Evolutionary conservation across 2,797 vertebrate genomes (phyloP).

Genomic region (Rhabdophis nuchalis): DNA sequence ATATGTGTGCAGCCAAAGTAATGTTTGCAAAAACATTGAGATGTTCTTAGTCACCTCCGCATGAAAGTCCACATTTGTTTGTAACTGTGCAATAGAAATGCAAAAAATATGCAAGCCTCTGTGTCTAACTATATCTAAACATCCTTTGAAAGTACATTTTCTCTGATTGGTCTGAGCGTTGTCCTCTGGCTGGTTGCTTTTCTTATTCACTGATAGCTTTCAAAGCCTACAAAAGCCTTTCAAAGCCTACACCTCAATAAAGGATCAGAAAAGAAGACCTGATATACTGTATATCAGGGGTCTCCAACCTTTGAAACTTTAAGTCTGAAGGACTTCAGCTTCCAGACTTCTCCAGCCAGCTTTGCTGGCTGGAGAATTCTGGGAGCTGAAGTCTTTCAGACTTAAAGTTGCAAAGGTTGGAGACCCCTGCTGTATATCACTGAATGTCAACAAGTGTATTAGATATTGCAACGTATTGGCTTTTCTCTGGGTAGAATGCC

Average conservation of each 20-base stretch:
- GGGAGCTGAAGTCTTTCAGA: too few relatives aligned
- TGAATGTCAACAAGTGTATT: not conserved
- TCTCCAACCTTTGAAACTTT: too few relatives aligned
- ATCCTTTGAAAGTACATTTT: not conserved
- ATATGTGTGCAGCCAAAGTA: not conserved
- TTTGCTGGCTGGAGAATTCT: too few relatives aligned
- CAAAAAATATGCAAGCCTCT: not conserved
- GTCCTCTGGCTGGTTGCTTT: not conserved
- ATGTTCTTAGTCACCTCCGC: not conserved
- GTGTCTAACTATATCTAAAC: not conserved
- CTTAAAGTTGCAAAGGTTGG: too few relatives aligned
- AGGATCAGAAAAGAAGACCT: not conserved
- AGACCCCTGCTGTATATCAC: not conserved
- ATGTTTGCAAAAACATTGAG: constrained; percentile 1
- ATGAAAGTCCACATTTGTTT: not conserved
- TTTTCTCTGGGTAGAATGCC: not conserved
- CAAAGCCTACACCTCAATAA: not conserved
- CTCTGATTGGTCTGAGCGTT: not conserved
- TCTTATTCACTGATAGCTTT: not conserved
- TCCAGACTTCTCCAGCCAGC: too few relatives aligned
- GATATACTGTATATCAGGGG: not conserved
- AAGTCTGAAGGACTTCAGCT: too few relatives aligned
- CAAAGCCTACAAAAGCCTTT: not conserved
- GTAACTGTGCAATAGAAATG: not conserved
- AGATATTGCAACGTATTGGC: not conserved